Conservation (phyloP, 2,888 invertebrate species). For the Gnatocerus cornutus region DNA sequence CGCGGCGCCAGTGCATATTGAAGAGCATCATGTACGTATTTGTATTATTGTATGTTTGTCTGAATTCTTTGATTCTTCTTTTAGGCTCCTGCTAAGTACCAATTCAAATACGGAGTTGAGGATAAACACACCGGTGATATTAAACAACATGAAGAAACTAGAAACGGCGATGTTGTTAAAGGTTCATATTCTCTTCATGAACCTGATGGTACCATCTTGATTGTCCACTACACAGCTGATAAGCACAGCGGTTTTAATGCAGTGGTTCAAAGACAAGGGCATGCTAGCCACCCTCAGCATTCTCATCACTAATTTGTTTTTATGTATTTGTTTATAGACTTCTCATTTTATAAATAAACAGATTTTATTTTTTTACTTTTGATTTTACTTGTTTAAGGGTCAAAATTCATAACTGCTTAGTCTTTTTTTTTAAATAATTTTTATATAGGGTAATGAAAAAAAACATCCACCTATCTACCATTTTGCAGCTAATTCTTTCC, state of each 20-base stretch:
- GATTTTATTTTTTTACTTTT: constrained; percentile 7
- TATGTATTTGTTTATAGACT: constrained; percentile 13
- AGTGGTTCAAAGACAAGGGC: constrained; percentile 70
- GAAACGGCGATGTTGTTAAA: constrained; percentile 74
- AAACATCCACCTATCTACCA: too few species aligned
- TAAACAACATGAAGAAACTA: constrained; percentile 73
- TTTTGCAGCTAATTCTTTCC: too few species aligned
- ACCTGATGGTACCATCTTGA: constrained; percentile 74
- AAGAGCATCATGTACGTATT: constrained; percentile 5
- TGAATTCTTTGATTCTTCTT: too few species aligned
- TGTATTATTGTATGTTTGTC: too few species aligned
- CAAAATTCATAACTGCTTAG: too few species aligned
- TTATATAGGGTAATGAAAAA: too few species aligned
- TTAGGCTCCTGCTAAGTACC: constrained; percentile 72
- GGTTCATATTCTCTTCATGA: constrained; percentile 76
- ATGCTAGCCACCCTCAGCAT: constrained; percentile 65
- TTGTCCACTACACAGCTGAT: constrained; percentile 75
- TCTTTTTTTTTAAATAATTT: too few species aligned
- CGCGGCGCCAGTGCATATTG: neutral
- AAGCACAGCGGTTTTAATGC: constrained; percentile 73
- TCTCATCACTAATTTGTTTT: constrained; percentile 11
- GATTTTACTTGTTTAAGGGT: too few species aligned
- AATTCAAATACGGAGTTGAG: constrained; percentile 75
- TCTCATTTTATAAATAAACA: neutral
- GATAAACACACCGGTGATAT: constrained; percentile 75